Evolutionary conservation across 2,113 vertebrate genomes (phyloP).

Genomic region (Hipposideros armiger): DNA sequence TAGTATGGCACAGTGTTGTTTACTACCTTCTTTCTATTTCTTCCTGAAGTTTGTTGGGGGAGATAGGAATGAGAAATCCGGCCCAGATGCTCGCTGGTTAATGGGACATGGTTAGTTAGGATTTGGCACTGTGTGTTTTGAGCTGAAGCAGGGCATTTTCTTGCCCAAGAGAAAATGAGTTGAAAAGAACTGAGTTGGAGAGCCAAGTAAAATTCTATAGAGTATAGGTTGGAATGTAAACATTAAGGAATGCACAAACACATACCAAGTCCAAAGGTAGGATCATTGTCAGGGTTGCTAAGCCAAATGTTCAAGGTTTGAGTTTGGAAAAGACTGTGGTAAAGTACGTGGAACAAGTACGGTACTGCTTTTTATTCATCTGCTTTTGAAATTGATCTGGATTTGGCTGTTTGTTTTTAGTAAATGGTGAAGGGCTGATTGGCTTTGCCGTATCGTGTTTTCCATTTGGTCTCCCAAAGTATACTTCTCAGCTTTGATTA

Average conservation of each 20-base stretch:
- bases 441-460: neutral
- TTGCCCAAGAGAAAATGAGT: conserved; percentile 11
- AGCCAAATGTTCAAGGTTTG: neutral
- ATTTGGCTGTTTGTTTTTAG: conserved; percentile 6
- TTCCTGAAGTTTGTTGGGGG: neutral
- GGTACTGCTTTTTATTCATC: neutral
- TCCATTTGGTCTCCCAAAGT: conserved; percentile 58
- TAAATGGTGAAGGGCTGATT: neutral
- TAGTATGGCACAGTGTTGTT: neutral
- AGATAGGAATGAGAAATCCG: neutral
- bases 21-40: neutral
- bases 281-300: neutral
- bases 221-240: conserved; percentile 24
- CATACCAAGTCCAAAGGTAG: neutral
- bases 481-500: conserved; percentile 24
- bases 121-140: neutral
- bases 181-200: neutral
- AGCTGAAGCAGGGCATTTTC: neutral
- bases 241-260: conserved; percentile 16
- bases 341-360: neutral
- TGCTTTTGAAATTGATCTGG: conserved; percentile 32
- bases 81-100: neutral
- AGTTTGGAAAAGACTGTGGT: conserved; percentile 18
- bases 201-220: neutral
- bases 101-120: neutral